Conservation (phyloP, 1,140 invertebrate species). For the Tetramorium simillimum region DNA sequence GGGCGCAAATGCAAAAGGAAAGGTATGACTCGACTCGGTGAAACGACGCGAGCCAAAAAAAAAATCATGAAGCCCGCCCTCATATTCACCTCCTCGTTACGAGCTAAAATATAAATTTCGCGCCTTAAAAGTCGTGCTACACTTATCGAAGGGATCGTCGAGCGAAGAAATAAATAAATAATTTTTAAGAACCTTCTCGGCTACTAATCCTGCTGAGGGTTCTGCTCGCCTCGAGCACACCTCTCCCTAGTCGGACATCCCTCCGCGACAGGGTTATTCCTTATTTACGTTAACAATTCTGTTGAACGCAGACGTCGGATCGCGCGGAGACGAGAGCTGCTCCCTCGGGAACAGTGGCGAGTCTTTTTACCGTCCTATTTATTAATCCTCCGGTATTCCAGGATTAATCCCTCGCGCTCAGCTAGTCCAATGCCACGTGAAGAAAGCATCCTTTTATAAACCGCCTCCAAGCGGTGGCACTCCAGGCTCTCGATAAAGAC, state of each 20-base stretch:
- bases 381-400: background rate
- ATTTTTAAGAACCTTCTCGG: background rate
- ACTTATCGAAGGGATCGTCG: background rate
- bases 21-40: conserved; percentile 13
- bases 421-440: background rate
- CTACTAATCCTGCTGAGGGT: conserved; percentile 5
- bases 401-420: background rate
- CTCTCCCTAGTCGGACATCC: background rate
- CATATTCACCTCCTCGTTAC: background rate
- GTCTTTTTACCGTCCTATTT: background rate
- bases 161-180: conserved; percentile 36
- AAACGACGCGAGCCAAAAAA: conserved; percentile 9
- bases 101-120: conserved; percentile 19
- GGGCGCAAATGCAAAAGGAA: conserved; percentile 26
- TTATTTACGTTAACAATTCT: background rate
- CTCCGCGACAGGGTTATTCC: background rate
- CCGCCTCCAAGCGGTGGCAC: background rate
- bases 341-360: background rate
- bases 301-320: background rate
- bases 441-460: background rate
- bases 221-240: background rate
- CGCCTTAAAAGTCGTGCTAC: background rate
- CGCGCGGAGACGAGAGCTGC: background rate
- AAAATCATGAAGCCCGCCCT: background rate
- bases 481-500: background rate